These are phyloP conservation scores for Indri indri DNA, from an alignment of 2,113 vertebrate genomes.

Conservation along the genomic window DNA sequence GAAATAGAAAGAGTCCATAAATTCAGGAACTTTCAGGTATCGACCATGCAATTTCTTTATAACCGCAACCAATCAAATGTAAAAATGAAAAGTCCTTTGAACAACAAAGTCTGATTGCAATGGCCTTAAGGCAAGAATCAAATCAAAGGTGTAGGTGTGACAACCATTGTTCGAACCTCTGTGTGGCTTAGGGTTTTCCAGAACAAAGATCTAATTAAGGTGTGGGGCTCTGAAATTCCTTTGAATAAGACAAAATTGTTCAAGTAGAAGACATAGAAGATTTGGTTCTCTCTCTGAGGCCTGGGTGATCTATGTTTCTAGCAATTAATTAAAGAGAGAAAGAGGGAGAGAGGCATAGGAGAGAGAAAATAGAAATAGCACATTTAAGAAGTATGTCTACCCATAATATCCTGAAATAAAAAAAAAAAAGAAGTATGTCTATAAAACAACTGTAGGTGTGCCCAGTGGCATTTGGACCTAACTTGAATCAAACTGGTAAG, in stretches of 20 bases:
- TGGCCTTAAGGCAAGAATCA: neutral
- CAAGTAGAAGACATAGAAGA: neutral
- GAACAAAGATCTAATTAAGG: neutral
- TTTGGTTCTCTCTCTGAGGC: neutral
- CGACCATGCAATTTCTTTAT: neutral
- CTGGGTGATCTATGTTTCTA: neutral
- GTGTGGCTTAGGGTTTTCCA: neutral
- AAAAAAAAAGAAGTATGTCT: neutral
- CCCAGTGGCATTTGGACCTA: neutral
- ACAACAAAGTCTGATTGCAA: conserved; percentile 28
- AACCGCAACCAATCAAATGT: neutral
- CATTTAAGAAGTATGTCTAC: neutral
- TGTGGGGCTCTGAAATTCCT: neutral
- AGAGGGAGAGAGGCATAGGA: neutral
- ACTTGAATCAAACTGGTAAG: neutral
- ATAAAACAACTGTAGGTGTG: neutral
- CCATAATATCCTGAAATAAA: too few relatives aligned
- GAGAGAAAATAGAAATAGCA: neutral
- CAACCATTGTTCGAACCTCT: neutral
- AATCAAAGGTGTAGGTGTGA: neutral
- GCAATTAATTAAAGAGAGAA: neutral
- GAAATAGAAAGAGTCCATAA: neutral
- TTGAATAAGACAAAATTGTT: neutral
- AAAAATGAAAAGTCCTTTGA: neutral
- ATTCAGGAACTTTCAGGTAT: neutral